These are phyloP conservation scores for Elaphurus davidianus DNA, from an alignment of 2,113 vertebrate species.

Conservation along the genomic window DNA sequence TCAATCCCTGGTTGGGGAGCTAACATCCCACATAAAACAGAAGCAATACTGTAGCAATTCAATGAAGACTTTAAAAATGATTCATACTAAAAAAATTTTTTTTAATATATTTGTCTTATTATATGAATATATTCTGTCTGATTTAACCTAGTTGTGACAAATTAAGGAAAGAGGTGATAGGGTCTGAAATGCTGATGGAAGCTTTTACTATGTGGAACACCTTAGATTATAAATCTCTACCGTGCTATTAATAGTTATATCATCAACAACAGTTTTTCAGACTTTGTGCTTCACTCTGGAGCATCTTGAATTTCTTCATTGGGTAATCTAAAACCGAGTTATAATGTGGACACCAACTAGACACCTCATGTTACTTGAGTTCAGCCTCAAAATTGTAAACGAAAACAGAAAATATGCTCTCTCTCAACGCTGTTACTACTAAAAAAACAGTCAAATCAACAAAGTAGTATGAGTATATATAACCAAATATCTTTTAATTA, in stretches of 20 bases:
- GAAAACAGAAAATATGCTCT: background rate
- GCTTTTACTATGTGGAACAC: constrained; percentile 7
- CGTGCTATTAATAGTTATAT: background rate
- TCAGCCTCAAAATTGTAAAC: constrained; percentile 38
- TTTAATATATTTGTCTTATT: background rate
- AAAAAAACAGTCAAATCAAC: constrained; percentile 12
- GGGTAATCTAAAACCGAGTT: constrained; percentile 38
- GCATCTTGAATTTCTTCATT: constrained; percentile 7
- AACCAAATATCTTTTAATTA: background rate
- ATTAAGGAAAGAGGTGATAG: background rate
- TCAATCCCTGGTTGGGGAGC: background rate
- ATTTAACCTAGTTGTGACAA: background rate
- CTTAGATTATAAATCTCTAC: background rate
- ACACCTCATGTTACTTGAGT: constrained; percentile 14
- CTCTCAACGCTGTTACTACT: background rate
- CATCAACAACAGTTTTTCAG: background rate
- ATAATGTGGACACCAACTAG: constrained; percentile 11
- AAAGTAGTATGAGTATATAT: constrained; percentile 21
- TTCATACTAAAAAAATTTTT: background rate
- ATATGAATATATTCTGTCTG: background rate
- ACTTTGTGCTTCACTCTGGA: constrained; percentile 5
- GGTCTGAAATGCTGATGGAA: background rate
- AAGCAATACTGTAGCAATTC: background rate
- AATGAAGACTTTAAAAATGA: background rate
- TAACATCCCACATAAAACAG: background rate